These are phyloP conservation scores for Drosophila anceps DNA, from an alignment of 2,888 invertebrate genomes.

Conservation along the genomic window DNA sequence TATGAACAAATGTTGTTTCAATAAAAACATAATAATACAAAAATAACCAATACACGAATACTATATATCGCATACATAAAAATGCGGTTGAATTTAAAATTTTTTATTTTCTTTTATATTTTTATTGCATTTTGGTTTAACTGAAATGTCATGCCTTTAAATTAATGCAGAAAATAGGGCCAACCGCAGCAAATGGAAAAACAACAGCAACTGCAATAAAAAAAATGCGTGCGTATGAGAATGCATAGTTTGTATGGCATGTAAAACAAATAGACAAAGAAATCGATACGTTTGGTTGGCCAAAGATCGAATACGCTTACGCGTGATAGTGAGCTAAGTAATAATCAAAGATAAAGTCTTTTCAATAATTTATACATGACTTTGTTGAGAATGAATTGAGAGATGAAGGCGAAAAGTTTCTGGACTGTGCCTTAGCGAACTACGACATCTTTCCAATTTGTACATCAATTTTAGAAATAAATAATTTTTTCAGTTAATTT, in stretches of 20 bases:
- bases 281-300: neutral
- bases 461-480: neutral
- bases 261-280: neutral
- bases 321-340: neutral
- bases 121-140: conserved; percentile 51
- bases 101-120: conserved; percentile 45
- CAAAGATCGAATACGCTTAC: conserved; percentile 6
- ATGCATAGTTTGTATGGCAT: neutral
- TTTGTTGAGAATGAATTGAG: neutral
- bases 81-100: conserved; percentile 56
- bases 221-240: neutral
- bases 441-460: neutral
- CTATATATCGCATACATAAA: conserved; percentile 22
- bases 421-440: neutral
- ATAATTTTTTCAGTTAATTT: too few species aligned
- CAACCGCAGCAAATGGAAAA: conserved; percentile 61
- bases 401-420: neutral
- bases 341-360: too few species aligned
- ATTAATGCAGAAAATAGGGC: conserved; percentile 63
- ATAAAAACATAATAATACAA: conserved; percentile 32
- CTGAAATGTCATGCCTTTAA: conserved; percentile 68
- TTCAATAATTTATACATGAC: too few species aligned
- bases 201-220: conserved; percentile 2
- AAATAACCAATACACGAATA: conserved; percentile 14
- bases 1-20: conserved; percentile 24